These are phyloP conservation scores for Rhagium mordax DNA, from an alignment of 2,888 invertebrate genomes.

Conservation along the genomic window DNA sequence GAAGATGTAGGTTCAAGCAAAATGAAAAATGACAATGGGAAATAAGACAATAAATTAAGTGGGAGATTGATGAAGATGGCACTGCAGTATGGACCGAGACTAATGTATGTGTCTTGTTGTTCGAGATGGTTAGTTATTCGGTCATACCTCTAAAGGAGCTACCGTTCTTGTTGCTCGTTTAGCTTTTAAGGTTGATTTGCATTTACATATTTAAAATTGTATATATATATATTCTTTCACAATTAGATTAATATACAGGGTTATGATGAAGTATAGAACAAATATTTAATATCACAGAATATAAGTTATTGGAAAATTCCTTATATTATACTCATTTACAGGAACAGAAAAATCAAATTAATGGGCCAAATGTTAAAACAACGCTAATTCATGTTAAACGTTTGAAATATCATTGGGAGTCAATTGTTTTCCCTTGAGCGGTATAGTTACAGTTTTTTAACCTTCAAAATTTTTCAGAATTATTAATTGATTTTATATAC, in stretches of 20 bases:
- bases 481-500: too few relatives aligned
- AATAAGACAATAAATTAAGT: constrained; percentile 67
- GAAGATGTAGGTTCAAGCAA: constrained; percentile 52
- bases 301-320: too few relatives aligned
- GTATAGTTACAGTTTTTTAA: too few relatives aligned
- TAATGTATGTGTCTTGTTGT: constrained; percentile 56
- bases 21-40: constrained; percentile 61
- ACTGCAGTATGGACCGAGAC: constrained; percentile 61
- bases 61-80: constrained; percentile 66
- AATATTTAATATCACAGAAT: too few relatives aligned
- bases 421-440: too few relatives aligned
- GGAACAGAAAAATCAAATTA: too few relatives aligned
- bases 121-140: constrained; percentile 43
- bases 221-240: constrained; percentile 2
- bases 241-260: not conserved
- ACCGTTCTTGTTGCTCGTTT: constrained; percentile 36
- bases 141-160: constrained; percentile 40
- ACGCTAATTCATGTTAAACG: too few relatives aligned
- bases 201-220: constrained; percentile 38
- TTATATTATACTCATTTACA: too few relatives aligned
- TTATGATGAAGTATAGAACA: too few relatives aligned
- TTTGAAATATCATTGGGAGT: too few relatives aligned
- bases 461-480: too few relatives aligned
- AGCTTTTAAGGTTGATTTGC: constrained; percentile 38
- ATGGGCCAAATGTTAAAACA: too few relatives aligned